Evolutionary conservation across 1,140 invertebrate species (phyloP).

Genomic region (Rhysida immarginata): DNA sequence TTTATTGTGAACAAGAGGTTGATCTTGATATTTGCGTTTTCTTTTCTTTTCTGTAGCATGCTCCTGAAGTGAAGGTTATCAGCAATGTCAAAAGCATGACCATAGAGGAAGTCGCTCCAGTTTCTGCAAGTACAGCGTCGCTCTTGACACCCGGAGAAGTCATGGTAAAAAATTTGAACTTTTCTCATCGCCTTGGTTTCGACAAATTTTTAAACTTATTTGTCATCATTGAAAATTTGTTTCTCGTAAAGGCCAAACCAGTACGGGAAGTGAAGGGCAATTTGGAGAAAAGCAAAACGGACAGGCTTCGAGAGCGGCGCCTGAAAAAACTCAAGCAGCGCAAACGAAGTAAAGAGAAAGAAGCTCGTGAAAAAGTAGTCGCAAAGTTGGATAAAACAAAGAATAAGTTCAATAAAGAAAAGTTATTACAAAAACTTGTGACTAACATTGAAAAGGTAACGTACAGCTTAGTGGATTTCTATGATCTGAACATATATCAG

Average conservation of each 20-base stretch:
- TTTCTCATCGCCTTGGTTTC: too few relatives aligned
- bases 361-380: background rate
- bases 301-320: background rate
- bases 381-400: too few relatives aligned
- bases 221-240: background rate
- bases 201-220: too few relatives aligned
- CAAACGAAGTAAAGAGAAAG: background rate
- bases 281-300: background rate
- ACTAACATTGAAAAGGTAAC: too few relatives aligned
- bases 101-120: slow-evolving; percentile 92
- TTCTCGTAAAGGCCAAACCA: background rate
- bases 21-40: too few relatives aligned
- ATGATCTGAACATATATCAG: too few relatives aligned
- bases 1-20: too few relatives aligned
- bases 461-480: too few relatives aligned
- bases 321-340: background rate
- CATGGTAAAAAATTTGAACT: slow-evolving; percentile 38
- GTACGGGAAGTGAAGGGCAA: background rate
- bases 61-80: slow-evolving; percentile 77
- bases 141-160: slow-evolving; percentile 91
- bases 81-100: slow-evolving; percentile 77
- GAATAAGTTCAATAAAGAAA: too few relatives aligned
- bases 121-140: slow-evolving; percentile 62
- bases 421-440: too few relatives aligned
- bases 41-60: slow-evolving; percentile 35